Conservation (phyloP, 2,888 invertebrate species). For the Caenorhabditis afra region DNA sequence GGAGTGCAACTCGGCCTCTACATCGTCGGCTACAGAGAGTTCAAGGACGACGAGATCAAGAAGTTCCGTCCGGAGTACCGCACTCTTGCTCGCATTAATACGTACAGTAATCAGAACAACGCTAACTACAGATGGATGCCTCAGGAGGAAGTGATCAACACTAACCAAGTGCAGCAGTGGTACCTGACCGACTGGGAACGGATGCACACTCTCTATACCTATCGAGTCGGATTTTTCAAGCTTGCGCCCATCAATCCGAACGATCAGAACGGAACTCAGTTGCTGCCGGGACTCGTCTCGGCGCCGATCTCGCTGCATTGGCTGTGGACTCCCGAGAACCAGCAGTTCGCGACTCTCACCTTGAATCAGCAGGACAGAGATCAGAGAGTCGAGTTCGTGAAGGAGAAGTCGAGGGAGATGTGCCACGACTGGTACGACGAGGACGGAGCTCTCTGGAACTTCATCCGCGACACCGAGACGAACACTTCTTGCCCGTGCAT, state of each 20-base stretch:
- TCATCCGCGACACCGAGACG: constrained; percentile 79
- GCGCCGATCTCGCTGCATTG: constrained; percentile 80
- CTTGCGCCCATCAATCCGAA: constrained; percentile 77
- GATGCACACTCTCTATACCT: constrained; percentile 77
- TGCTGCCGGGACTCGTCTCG: constrained; percentile 77
- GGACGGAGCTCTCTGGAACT: constrained; percentile 79
- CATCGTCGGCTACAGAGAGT: constrained; percentile 79
- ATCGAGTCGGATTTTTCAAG: constrained; percentile 79
- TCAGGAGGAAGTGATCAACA: constrained; percentile 79
- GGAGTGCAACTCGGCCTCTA: constrained; percentile 78
- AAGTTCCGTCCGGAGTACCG: constrained; percentile 80
- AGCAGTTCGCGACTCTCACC: constrained; percentile 69
- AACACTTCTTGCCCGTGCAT: constrained; percentile 87
- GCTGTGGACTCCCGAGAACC: constrained; percentile 77
- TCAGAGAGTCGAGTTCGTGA: constrained; percentile 69
- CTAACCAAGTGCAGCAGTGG: constrained; percentile 78
- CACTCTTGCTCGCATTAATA: constrained; percentile 75
- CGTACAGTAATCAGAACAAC: constrained; percentile 76
- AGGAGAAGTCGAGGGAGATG: constrained; percentile 78
- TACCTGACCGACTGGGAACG: constrained; percentile 79
- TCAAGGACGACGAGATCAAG: constrained; percentile 74
- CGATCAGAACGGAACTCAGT: constrained; percentile 73
- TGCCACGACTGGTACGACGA: constrained; percentile 80
- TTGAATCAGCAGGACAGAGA: constrained; percentile 66
- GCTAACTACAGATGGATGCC: constrained; percentile 77